phyloP scores from a whole-genome alignment of 1,140 invertebrate species.

The Stegodyphus mimosarum region DNA sequence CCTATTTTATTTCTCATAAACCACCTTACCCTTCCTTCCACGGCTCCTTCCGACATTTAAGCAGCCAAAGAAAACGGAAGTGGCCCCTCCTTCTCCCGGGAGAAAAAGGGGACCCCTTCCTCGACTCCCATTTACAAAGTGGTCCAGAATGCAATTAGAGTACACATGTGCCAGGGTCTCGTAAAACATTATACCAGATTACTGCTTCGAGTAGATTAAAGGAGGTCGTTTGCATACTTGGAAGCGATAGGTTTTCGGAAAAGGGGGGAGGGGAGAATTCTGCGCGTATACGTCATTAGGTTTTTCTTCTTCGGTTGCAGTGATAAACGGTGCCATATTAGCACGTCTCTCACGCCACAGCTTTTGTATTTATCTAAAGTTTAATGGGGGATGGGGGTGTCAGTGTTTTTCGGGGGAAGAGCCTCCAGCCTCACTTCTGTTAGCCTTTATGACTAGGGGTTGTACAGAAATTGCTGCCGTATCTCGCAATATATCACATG shows the following conservation, averaged over 20 bases:
- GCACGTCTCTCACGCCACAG: background rate
- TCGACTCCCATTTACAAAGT: conserved; percentile 7
- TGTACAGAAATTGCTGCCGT: no score
- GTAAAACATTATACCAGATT: conserved; percentile 29
- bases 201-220: conserved; percentile 14
- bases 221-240: background rate
- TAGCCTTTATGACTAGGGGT: no score
- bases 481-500: no score
- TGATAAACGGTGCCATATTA: conserved; percentile 1
- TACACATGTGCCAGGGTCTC: background rate
- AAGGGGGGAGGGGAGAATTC: background rate
- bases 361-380: background rate
- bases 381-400: background rate
- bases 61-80: conserved; percentile 30
- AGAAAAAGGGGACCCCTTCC: background rate
- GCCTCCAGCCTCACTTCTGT: no score
- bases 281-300: background rate
- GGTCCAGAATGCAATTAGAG: conserved; percentile 14
- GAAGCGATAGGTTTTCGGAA: background rate
- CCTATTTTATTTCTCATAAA: background rate
- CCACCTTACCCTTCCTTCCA: background rate
- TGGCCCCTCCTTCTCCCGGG: background rate
- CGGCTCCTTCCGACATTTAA: conserved; percentile 10
- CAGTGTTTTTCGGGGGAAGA: background rate
- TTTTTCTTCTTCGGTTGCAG: background rate